phyloP scores from a whole-genome alignment of 1,140 invertebrate species.

The Drosophila nigrodunni region DNA sequence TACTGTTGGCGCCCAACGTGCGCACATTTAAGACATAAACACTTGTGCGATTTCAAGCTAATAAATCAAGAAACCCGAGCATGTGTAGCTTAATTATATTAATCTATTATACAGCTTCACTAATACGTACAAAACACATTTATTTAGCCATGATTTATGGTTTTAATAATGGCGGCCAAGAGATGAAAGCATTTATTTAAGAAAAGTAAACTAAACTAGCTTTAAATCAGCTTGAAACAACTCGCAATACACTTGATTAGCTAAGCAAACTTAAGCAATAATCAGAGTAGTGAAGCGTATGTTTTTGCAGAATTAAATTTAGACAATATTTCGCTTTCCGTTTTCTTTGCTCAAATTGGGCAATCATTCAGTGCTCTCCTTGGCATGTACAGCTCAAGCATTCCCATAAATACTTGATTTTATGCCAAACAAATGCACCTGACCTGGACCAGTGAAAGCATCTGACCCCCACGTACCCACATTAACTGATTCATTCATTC shows the following conservation, averaged over 20 bases:
- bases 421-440: slow-evolving; percentile 48
- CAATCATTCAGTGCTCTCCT: slow-evolving; percentile 12
- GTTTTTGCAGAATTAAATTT: neutral
- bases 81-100: slow-evolving; percentile 15
- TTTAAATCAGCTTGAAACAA: slow-evolving; percentile 1
- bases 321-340: neutral
- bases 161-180: neutral
- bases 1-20: slow-evolving; percentile 1
- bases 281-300: neutral
- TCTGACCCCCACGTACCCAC: slow-evolving; percentile 20
- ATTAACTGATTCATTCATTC: neutral
- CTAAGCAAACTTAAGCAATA: neutral
- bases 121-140: slow-evolving; percentile 1
- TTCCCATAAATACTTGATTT: slow-evolving; percentile 60
- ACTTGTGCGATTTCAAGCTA: neutral
- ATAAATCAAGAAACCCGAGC: slow-evolving; percentile 2
- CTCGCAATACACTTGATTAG: neutral
- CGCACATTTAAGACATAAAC: slow-evolving; percentile 1
- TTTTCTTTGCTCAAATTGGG: slow-evolving; percentile 1
- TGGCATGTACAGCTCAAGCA: slow-evolving; percentile 33
- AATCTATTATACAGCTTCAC: slow-evolving; percentile 12
- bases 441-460: slow-evolving; percentile 14
- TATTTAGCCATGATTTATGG: slow-evolving; percentile 10
- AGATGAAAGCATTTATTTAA: neutral
- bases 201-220: neutral